Conservation (phyloP, 2,797 vertebrate genomes). For the Pangasius krempfi region DNA sequence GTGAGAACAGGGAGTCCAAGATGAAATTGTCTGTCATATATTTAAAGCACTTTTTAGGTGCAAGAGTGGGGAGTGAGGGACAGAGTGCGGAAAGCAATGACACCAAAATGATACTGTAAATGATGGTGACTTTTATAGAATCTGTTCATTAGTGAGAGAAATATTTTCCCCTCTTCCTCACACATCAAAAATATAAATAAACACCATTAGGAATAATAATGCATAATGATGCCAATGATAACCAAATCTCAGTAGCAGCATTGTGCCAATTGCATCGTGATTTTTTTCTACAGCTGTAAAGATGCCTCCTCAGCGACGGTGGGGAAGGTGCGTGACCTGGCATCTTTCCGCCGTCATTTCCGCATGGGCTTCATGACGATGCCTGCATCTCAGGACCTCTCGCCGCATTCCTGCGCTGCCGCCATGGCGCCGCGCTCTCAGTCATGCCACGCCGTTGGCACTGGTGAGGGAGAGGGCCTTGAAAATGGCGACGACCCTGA, state of each 20-base stretch:
- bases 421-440: constrained; percentile 92
- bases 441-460: constrained; percentile 90
- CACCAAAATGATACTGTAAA: constrained; percentile 24
- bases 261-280: not conserved
- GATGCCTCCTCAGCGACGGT: constrained; percentile 80
- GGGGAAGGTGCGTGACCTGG: constrained; percentile 83
- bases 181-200: not conserved
- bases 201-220: not conserved
- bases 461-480: constrained; percentile 73
- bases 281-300: constrained; percentile 64
- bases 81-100: constrained; percentile 27
- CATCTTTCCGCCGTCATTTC: constrained; percentile 90
- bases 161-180: not conserved
- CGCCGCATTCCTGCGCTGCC: constrained; percentile 86
- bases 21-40: constrained; percentile 52
- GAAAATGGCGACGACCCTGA: constrained; percentile 81
- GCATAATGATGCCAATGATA: not conserved
- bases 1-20: constrained; percentile 40
- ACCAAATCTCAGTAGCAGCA: not conserved
- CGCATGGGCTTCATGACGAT: constrained; percentile 96
- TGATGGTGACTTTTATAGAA: not conserved
- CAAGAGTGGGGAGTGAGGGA: constrained; percentile 8
- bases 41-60: constrained; percentile 45
- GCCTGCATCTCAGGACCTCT: constrained; percentile 92
- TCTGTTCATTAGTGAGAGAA: constrained; percentile 4